Percentiles rank a stretch among this genome's conserved stretches.
phyloP scores from a whole-genome alignment of 2,888 invertebrate species.

The Pseudanteris insignis region DNA sequence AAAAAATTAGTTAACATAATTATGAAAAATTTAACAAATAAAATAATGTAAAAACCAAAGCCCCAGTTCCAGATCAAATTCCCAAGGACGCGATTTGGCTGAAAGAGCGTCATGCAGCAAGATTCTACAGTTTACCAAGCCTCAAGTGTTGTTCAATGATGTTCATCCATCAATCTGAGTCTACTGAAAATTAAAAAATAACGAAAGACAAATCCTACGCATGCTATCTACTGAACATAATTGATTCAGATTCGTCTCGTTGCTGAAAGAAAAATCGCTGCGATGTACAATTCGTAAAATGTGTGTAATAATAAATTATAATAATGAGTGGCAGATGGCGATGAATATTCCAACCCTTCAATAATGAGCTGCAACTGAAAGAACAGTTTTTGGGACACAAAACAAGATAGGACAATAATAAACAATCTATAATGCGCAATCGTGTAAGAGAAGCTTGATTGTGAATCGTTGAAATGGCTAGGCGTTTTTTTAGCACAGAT shows the following conservation, averaged over 20 bases:
- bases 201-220: slow-evolving; percentile 35
- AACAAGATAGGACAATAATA: slow-evolving; percentile 17
- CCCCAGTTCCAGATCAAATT: slow-evolving; percentile 6
- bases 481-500: slow-evolving; percentile 11
- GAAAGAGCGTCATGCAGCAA: slow-evolving; percentile 21
- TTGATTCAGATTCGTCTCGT: slow-evolving; percentile 9
- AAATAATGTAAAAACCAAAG: slow-evolving; percentile 25
- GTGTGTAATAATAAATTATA: slow-evolving; percentile 19
- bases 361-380: slow-evolving; percentile 17
- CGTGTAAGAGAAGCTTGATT: slow-evolving; percentile 24
- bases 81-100: slow-evolving; percentile 6
- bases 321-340: slow-evolving; percentile 6
- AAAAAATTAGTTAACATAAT: slow-evolving; percentile 8
- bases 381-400: slow-evolving; percentile 14
- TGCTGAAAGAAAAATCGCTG: slow-evolving; percentile 6
- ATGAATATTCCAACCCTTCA: no score
- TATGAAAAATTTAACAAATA: no score
- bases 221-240: slow-evolving; percentile 36
- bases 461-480: slow-evolving; percentile 26
- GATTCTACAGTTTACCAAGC: slow-evolving; percentile 14
- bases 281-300: slow-evolving; percentile 4
- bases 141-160: no score
- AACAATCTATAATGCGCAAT: slow-evolving; percentile 27
- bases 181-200: no score
- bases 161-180: slow-evolving; percentile 5